Evolutionary conservation across 2,888 invertebrate species (phyloP), one percentile per base, ranked within the genome.

Genomic region (Andrena marginata): DNA sequence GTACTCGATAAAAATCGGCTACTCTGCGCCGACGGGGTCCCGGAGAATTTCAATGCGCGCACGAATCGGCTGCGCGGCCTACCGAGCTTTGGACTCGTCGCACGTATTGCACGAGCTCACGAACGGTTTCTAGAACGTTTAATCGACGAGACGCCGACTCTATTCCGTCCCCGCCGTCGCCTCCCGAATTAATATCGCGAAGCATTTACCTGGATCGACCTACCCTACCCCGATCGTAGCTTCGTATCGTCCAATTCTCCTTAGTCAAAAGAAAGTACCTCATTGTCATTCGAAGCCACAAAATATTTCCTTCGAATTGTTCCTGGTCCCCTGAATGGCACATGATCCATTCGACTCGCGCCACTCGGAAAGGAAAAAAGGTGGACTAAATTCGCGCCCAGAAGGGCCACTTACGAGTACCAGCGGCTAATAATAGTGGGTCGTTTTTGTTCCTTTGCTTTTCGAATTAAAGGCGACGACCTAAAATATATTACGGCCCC

Each of bases 1-100:
- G 89, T 88, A 85, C 86, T 85, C 86, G 89, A 89, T 89, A 88
- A 88, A 88, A 89, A 89, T 89, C 89, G 88, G 84, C 83, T 86
- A 86, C 84, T 89, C 89, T 76, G 74, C 71, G 67, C 85, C 59
- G 42, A 68, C 80, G 83, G 80, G 83, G 85, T 89, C 88, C 77
- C 62, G 70, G 81, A 75, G 88, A 89, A 89, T 89, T 87, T 89
- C 88, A 89, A 89, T 88, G 88, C 85, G 87, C 85, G 75, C 82
- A 83, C 78, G 88, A 81, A 85, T 89, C 85, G 79, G 54, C 69
- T 54, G 16, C 62, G 63, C 68, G 77, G 49, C 69, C 62, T 10
- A 62, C 63, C 63, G 63, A 72, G 77, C 81, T 87, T 88, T 73
- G 72, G 76, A 88, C 82, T 82, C 89, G 73, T 85, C 71, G 80